Percentiles rank a stretch among this genome's conserved stretches.
Evolutionary conservation across 2,888 invertebrate species (phyloP).

Genomic region (Ceratothoa steindachneri): DNA sequence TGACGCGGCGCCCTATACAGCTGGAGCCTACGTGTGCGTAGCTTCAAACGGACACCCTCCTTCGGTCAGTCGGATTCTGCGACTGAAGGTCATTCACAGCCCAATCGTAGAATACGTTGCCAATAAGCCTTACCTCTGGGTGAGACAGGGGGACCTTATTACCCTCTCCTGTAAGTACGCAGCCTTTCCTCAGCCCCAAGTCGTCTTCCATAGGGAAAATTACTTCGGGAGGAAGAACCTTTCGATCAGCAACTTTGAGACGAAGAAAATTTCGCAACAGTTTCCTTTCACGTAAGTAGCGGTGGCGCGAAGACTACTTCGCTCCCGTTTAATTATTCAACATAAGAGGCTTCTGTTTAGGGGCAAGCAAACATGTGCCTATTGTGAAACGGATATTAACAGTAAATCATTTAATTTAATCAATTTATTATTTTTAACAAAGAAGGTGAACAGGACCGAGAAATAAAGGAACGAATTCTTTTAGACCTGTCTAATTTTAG

Average conservation of each 20-base stretch:
- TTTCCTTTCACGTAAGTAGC: slow-evolving; percentile 3
- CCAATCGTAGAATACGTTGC: neutral
- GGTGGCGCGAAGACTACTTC: no score
- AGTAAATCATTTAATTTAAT: no score
- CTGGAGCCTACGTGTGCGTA: slow-evolving; percentile 17
- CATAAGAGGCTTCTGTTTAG: no score
- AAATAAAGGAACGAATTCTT: no score
- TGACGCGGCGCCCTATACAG: neutral
- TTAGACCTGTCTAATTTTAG: no score
- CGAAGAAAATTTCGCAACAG: neutral
- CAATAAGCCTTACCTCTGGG: neutral
- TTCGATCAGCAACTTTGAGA: neutral
- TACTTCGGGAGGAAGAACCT: neutral
- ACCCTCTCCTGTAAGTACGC: neutral
- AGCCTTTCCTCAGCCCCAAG: neutral
- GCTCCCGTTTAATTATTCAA: no score
- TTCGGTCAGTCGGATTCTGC: neutral
- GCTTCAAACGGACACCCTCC: slow-evolving; percentile 24
- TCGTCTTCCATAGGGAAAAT: neutral
- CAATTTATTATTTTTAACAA: no score
- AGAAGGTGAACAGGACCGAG: no score
- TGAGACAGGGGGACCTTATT: neutral
- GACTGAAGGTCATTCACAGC: neutral
- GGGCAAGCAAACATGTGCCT: no score
- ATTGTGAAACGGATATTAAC: no score